Evolutionary conservation across 2,113 vertebrate genomes (phyloP), one percentile per base, ranked within the genome.

Genomic region (Apeltes quadracus): DNA sequence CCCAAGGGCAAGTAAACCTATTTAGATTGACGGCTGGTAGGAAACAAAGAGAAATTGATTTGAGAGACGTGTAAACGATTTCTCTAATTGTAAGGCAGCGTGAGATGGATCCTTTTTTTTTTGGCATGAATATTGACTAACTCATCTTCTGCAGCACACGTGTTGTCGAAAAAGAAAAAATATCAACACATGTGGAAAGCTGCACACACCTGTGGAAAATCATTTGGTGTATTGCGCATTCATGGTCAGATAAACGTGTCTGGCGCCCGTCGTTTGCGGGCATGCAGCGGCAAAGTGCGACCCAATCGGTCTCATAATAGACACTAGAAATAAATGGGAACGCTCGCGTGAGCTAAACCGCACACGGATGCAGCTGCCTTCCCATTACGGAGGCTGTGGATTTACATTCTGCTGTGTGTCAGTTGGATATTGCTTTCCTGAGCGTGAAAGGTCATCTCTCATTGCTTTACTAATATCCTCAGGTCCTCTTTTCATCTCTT

Each of bases 381-480:
- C 63, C 76, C 65, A 84, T 86, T 87, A 80, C 79, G 3, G 20
- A 69, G 75, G 71, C 36, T 61, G 69, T 69, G 55, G 82, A 90
- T 92, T 88, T 84, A 79, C 72, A 84, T 82, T 76, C 76, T 78
- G 56, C 78, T 72, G 58, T 29, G 3, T 77, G 82, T 81, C 50
- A 23, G 78, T 68, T 51, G 64, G 75, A 83, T 85, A 85, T 87
- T 86, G 78, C 80, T 85, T 89, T 75, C 39, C 61, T 71, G 46
- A 73, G 77, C 25, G 10, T 63, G 50, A 72, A 63, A 79, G 85
- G 83, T 88, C 85, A 83, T 82, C 80, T 87, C 78, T 84, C 85
- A 87, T 85, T 87, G 87, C 85, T 86, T 87, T 75, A 71, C 82
- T 90, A 87, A 89, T 89, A 76, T 87, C 75, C 66, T 84, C 58